A percentile compares a stretch with the other conserved stretches of the same genome.
Evolutionary conservation across 2,888 invertebrate genomes (phyloP).

Genomic region (Branchellion lobata): DNA sequence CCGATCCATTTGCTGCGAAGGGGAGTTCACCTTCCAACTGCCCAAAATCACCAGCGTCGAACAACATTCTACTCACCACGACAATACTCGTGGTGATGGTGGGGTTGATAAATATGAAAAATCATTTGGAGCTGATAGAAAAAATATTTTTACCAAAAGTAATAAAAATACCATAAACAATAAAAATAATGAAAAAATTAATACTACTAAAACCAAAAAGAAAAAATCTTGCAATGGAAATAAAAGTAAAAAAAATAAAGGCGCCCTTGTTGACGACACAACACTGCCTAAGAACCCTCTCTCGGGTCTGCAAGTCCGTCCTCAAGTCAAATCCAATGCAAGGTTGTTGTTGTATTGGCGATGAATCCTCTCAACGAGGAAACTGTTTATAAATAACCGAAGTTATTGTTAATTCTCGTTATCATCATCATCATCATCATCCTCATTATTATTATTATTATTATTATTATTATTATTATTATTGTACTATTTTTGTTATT

Average conservation of each 20-base stretch:
- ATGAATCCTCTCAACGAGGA: no score
- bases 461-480: no score
- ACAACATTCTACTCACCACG: not conserved
- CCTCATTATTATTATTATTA: no score
- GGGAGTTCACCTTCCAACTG: slow-evolving; percentile 49
- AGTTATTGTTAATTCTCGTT: no score
- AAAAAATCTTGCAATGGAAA: not conserved
- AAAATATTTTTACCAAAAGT: not conserved
- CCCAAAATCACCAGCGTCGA: slow-evolving; percentile 47
- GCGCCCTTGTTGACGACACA: no score
- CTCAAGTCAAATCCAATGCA: no score
- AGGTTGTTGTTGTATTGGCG: no score
- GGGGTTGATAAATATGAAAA: not conserved
- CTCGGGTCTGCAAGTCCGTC: no score
- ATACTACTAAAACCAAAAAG: not conserved
- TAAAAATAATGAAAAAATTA: not conserved
- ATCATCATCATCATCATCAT: no score
- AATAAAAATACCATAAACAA: not conserved
- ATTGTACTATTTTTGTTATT: no score
- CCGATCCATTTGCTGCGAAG: slow-evolving; percentile 62
- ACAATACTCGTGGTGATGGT: not conserved
- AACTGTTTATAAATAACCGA: no score
- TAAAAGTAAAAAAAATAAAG: not conserved
- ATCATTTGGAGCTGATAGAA: not conserved
- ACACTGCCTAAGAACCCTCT: no score